phyloP scores from a whole-genome alignment of 2,113 vertebrate genomes.

The Boleophthalmus pectinirostris region DNA sequence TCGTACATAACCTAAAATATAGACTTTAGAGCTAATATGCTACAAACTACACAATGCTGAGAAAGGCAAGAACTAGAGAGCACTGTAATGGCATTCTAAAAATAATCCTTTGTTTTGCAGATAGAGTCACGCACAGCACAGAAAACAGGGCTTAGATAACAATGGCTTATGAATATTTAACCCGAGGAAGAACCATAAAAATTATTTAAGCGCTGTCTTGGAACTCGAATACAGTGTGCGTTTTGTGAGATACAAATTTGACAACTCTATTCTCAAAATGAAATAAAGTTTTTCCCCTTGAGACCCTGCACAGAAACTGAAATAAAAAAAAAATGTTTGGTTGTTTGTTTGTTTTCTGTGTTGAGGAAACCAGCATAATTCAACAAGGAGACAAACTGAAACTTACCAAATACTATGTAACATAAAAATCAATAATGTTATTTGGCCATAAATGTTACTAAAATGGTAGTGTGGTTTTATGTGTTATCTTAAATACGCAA shows the following conservation, averaged over 20 bases:
- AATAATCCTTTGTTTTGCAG: constrained; percentile 29
- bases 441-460: too few relatives aligned
- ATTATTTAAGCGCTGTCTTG: neutral
- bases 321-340: too few relatives aligned
- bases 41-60: neutral
- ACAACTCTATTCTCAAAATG: constrained; percentile 1
- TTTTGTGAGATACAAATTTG: constrained; percentile 4
- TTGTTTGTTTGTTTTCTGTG: too few relatives aligned
- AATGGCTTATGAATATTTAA: constrained; percentile 43
- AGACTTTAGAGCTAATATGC: neutral
- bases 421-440: neutral
- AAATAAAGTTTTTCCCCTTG: neutral
- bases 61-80: constrained; percentile 1
- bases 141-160: constrained; percentile 10
- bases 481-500: too few relatives aligned
- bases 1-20: neutral
- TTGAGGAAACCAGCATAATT: neutral
- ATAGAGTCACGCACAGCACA: constrained; percentile 30
- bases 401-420: constrained; percentile 10
- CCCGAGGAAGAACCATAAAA: constrained; percentile 10
- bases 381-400: neutral
- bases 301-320: constrained; percentile 1
- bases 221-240: constrained; percentile 12
- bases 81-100: constrained; percentile 2
- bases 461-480: too few relatives aligned